Base-by-base conservation (phyloP, 2,113 vertebrate genomes). In the Narcine bancroftii region DNA sequence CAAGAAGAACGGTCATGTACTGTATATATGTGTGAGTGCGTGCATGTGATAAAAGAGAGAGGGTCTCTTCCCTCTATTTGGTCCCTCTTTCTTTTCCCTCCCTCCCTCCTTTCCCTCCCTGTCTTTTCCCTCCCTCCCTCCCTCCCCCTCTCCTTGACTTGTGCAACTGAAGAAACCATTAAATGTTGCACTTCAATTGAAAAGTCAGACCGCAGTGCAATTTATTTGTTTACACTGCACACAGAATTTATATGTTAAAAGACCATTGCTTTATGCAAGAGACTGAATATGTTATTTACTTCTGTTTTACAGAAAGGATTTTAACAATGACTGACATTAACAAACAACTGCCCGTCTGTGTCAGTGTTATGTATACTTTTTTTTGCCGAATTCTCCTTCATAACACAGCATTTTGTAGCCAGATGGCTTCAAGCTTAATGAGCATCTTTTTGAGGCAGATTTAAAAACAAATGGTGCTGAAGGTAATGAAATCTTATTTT, bases 401-500 rank as follows among this genome's bases (percentile, higher is more conserved):
- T 69, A 91, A 71, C 39, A 91, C 89, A 69, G 53, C 81, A 69
- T 60, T 66, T 69, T 47, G 39, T 17, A 69, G 89, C 63, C 89
- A 91, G 89, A 91, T 91, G 89, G 63, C 89, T 91, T 45, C 39
- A 29, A 47, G n/a, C 63, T 91, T 91, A 53, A 91, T 91, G 63
- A 69, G 21, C 89, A 69, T 47, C 63, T 69, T 91, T 91, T 91
- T 47, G 39, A 69, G 89, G 63, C 89, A 91, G 63, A 69, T 66
- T 91, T 66, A 60, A 13, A 65, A 69, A 45, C 89, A 91, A 91
- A 69, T 91, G 42, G 65, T 91, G 65, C 65, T 91, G 36, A 91
- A 91, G 89, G 89, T 91, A 91, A 91, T 69, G 89, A 17, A 91
- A 91, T 39, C 63, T 91, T 91, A 42, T 91, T 69, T 91, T 69